These are phyloP conservation scores for Platysteira castanea DNA, from an alignment of 2,113 vertebrate species.

Conservation along the genomic window DNA sequence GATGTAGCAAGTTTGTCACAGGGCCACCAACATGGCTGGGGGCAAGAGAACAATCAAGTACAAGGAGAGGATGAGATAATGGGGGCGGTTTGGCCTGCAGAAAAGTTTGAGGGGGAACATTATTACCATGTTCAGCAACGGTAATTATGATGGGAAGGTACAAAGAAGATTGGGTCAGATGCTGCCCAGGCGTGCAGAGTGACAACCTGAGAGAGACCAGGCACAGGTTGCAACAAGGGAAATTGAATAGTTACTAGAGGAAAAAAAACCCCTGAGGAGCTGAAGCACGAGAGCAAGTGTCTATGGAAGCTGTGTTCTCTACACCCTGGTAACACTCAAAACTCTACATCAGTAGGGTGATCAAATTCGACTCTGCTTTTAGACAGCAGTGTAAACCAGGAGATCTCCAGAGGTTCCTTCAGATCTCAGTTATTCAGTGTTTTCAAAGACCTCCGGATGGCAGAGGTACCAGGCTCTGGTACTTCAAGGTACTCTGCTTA, in stretches of 20 bases:
- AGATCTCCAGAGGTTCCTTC: not conserved
- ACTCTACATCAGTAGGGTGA: not conserved
- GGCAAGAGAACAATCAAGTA: not conserved
- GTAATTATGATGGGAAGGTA: not conserved
- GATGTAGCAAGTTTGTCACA: not conserved
- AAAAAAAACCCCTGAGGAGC: not conserved
- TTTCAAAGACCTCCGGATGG: not conserved
- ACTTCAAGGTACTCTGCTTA: not conserved
- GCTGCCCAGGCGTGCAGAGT: not conserved
- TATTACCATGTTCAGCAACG: not conserved
- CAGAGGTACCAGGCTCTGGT: not conserved
- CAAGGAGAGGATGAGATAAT: not conserved
- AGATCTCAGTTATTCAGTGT: not conserved
- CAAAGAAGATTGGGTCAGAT: not conserved
- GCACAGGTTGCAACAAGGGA: not conserved
- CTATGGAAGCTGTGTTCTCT: not conserved
- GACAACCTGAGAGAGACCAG: not conserved
- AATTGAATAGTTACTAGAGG: not conserved
- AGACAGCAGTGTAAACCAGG: not conserved
- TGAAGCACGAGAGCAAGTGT: not conserved
- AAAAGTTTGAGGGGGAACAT: not conserved
- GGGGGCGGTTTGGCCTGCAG: not conserved
- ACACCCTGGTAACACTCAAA: not conserved
- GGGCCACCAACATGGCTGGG: accelerated
- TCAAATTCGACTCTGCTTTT: not conserved